Evolutionary conservation across 2,797 vertebrate genomes (phyloP).

Genomic region (Threskiornis aethiopicus): DNA sequence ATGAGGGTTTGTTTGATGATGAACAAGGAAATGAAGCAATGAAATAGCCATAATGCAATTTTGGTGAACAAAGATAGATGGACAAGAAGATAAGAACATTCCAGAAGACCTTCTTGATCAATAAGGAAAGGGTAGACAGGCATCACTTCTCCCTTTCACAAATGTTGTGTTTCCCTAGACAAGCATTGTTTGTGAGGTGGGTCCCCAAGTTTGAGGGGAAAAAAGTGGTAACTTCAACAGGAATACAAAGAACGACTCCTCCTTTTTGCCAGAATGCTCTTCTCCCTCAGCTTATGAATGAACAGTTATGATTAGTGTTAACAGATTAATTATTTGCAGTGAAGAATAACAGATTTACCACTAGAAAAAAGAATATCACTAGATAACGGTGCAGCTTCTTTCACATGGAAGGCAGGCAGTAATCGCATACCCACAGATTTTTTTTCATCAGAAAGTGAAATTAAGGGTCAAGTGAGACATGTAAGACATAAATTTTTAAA

Average conservation of each 20-base stretch:
- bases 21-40: neutral
- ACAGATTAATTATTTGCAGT: neutral
- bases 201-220: neutral
- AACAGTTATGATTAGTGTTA: neutral
- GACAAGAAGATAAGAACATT: neutral
- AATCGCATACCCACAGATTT: neutral
- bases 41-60: neutral
- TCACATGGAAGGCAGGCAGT: neutral
- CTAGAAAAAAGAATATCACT: neutral
- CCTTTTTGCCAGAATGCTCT: neutral
- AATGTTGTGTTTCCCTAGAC: neutral
- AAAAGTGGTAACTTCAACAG: neutral
- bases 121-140: neutral
- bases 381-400: neutral
- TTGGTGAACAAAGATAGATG: accelerated
- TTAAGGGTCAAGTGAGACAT: neutral
- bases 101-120: neutral
- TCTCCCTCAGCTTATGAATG: neutral
- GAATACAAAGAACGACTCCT: neutral
- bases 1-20: neutral
- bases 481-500: neutral
- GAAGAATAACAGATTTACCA: neutral
- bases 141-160: neutral
- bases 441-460: neutral
- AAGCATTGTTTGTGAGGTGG: neutral